Base-by-base conservation (phyloP, 1,140 invertebrate species). In the Aphelenchoides fujianensis region DNA sequence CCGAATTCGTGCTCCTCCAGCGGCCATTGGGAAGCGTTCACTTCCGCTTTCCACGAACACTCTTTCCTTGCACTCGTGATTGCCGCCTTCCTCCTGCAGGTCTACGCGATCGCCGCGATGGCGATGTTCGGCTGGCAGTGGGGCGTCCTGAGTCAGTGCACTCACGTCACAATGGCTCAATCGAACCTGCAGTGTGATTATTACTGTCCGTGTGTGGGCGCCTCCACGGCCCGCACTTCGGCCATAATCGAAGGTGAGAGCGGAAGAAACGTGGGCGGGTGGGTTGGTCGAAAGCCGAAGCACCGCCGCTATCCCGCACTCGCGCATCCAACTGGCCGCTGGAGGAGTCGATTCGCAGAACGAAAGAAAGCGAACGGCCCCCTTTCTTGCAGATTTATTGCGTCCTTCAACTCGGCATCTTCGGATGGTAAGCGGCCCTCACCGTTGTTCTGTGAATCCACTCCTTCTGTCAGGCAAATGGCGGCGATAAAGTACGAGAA, bases 401-500 rank as follows among this genome's bases (percentile, higher is more conserved):
- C 67, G 71, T 84, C n/a, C 67, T 78, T 9, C 80, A 84, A 74
- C 67, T 82, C 27, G 75, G 74, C 54, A 78, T 82, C 32, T 82
- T 82, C 55, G 81, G 81, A 9, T 82, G 81, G 41, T 48, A 48
- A 23, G 41, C 23, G n/a, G n/a, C n/a, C n/a, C n/a, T 48, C 23
- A 23, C 41, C 23, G 12, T 48, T 48, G 41, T 48, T n/a, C n/a
- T n/a, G n/a, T n/a, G n/a, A n/a, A n/a, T n/a, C n/a, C n/a, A n/a
- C n/a, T n/a, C n/a, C n/a, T 16, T 16, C 12, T 16, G 23, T 16
- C 23, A 48, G 41, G 81, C 81, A 82, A 72, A 81, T 82, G 82
- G 82, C 79, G 34, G 81, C 82, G 36, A 82, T 82, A 36, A 82
- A 82, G 41, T 82, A 82, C 71, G 82, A 82, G 70, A 82, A 81